Conservation (phyloP, 2,888 invertebrate species). For the Clitarchus hookeri region DNA sequence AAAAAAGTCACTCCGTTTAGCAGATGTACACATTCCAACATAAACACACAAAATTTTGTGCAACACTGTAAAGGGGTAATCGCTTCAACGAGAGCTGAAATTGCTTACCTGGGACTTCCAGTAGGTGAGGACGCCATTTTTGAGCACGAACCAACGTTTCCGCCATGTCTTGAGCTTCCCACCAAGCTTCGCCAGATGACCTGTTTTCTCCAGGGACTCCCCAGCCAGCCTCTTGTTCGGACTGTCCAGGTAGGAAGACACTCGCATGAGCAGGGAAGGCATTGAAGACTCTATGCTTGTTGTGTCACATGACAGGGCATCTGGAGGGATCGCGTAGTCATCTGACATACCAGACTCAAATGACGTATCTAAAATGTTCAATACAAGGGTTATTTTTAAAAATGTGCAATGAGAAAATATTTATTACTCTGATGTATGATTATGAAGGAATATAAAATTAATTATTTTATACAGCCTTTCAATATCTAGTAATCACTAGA, state of each 20-base stretch:
- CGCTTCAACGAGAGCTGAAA: too few species aligned
- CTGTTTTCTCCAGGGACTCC: constrained; percentile 86
- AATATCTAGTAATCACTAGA: too few species aligned
- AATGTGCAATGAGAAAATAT: too few species aligned
- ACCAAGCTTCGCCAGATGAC: constrained; percentile 86
- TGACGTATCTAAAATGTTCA: constrained; percentile 70
- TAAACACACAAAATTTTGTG: too few species aligned
- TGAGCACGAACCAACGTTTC: constrained; percentile 93
- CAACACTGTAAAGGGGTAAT: too few species aligned
- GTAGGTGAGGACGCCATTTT: constrained; percentile 89
- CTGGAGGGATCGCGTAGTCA: constrained; percentile 96
- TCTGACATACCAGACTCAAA: constrained; percentile 94
- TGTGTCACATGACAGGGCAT: constrained; percentile 82
- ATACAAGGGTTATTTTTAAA: too few species aligned
- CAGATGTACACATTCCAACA: too few species aligned
- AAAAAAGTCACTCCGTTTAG: too few species aligned
- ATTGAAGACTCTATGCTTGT: constrained; percentile 74
- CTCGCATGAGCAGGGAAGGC: constrained; percentile 66
- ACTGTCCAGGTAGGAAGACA: constrained; percentile 57
- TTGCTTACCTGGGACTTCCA: constrained; percentile 82
- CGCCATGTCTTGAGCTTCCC: constrained; percentile 97
- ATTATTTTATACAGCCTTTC: too few species aligned
- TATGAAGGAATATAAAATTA: too few species aligned
- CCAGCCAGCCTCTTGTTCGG: constrained; percentile 43
- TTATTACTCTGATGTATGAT: too few species aligned